phyloP scores from a whole-genome alignment of 2,113 vertebrate genomes.

The Elephas maximus region DNA sequence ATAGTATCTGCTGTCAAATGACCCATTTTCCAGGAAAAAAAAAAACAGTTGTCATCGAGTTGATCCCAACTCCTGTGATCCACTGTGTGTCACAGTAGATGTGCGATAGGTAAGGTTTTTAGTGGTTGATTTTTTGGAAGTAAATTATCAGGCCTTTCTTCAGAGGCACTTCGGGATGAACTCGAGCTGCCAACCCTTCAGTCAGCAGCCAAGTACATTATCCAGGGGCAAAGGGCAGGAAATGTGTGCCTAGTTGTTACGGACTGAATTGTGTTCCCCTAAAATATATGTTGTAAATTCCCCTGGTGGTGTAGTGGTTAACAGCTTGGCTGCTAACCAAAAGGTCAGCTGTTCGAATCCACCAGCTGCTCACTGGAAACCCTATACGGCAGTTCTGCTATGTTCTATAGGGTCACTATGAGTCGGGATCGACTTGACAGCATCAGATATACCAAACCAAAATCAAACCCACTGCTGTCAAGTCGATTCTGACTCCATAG shows the following conservation, averaged over 20 bases:
- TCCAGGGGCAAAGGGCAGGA: not conserved
- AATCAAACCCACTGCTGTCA: no score
- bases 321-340: no score
- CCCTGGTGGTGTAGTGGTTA: no score
- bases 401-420: no score
- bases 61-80: not conserved
- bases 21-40: not conserved
- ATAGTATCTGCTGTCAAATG: fast-evolving
- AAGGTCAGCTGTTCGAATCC: no score
- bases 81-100: not conserved
- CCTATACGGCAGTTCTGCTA: no score
- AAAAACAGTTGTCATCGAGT: not conserved
- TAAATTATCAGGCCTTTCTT: not conserved
- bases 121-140: not conserved
- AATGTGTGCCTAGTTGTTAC: fast-evolving
- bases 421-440: no score
- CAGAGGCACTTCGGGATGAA: not conserved
- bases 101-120: not conserved
- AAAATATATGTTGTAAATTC: not conserved
- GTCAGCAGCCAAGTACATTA: not conserved
- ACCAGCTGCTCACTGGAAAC: no score
- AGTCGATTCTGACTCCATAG: no score
- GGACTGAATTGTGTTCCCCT: not conserved
- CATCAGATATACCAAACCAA: no score
- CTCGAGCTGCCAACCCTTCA: not conserved